Conservation (phyloP, 2,888 invertebrate species). For the Orthosia cruda region DNA sequence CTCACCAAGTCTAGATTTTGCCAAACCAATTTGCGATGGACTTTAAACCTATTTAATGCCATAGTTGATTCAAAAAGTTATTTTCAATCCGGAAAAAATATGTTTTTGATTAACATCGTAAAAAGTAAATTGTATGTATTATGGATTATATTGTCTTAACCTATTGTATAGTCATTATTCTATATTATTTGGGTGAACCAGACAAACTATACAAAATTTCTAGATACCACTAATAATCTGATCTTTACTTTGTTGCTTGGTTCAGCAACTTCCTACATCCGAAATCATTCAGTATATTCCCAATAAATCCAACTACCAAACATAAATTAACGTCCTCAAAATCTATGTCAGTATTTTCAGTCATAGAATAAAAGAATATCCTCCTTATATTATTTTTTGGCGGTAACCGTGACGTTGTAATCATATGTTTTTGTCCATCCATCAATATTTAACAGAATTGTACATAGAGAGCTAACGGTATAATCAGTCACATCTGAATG, state of each 20-base stretch:
- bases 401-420: constrained; percentile 58
- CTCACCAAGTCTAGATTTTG: neutral
- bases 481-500: constrained; percentile 79
- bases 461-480: constrained; percentile 67
- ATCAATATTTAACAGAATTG: constrained; percentile 60
- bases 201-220: neutral
- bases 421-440: constrained; percentile 52
- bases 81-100: constrained; percentile 13
- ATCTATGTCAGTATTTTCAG: constrained; percentile 43
- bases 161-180: neutral
- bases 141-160: constrained; percentile 5
- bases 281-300: constrained; percentile 7
- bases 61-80: neutral
- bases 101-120: neutral
- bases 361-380: constrained; percentile 31
- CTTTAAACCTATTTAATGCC: constrained; percentile 20
- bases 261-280: neutral
- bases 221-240: neutral
- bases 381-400: constrained; percentile 47
- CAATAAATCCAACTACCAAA: neutral
- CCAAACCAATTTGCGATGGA: constrained; percentile 18
- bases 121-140: neutral
- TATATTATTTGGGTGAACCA: neutral
- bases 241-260: too few relatives aligned
- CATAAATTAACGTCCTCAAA: constrained; percentile 15